A percentile compares a stretch with the other conserved stretches of the same genome.
phyloP scores from a whole-genome alignment of 2,113 vertebrate species.

The Pardalotus punctatus region DNA sequence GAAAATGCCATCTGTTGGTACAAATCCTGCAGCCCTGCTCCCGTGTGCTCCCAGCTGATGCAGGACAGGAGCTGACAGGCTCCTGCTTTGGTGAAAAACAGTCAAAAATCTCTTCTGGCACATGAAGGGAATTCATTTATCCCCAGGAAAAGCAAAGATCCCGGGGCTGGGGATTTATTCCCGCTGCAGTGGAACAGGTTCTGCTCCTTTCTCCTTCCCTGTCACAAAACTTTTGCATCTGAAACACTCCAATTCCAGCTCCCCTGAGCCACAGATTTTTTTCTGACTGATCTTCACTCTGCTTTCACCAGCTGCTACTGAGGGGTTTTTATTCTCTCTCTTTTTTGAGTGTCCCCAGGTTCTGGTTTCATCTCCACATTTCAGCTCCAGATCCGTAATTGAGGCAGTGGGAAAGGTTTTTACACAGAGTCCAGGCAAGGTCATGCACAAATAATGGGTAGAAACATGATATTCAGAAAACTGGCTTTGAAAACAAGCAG shows the following conservation, averaged over 20 bases:
- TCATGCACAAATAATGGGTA: not conserved
- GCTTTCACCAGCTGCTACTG: not conserved
- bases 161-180: not conserved
- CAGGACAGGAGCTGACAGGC: not conserved
- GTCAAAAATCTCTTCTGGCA: not conserved
- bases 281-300: not conserved
- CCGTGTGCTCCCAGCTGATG: not conserved
- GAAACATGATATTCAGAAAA: not conserved
- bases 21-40: not conserved
- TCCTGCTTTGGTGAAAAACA: not conserved
- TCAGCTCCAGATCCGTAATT: not conserved
- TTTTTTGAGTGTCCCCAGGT: not conserved
- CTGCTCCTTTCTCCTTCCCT: not conserved
- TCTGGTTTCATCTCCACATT: not conserved
- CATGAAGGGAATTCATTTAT: not conserved
- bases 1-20: conserved; percentile 37
- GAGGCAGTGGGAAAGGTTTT: not conserved
- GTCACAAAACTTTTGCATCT: not conserved
- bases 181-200: not conserved
- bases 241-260: not conserved
- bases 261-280: not conserved
- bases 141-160: not conserved
- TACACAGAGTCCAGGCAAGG: not conserved
- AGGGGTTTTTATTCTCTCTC: not conserved
- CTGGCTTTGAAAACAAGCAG: not conserved